A percentile compares a stretch with the other conserved stretches of the same genome.
These are phyloP conservation scores for Bombus pascuorum DNA, from an alignment of 1,140 invertebrate species.

Conservation along the genomic window DNA sequence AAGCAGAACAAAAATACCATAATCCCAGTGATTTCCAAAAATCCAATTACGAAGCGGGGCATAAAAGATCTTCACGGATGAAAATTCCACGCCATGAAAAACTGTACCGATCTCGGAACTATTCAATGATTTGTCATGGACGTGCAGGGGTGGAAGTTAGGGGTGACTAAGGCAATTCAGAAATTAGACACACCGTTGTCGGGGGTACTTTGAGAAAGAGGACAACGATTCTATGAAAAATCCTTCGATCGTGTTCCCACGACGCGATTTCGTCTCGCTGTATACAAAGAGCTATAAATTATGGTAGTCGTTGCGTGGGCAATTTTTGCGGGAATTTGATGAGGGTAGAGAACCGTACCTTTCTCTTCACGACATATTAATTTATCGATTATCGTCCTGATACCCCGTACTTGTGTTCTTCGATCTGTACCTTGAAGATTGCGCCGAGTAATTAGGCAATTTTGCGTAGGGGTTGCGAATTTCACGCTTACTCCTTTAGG, in stretches of 20 bases:
- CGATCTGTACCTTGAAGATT: background rate
- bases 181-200: conserved; percentile 59
- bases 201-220: conserved; percentile 2
- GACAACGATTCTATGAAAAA: conserved; percentile 29
- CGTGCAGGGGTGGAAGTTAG: conserved; percentile 43
- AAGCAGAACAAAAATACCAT: background rate
- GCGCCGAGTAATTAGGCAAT: background rate
- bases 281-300: conserved; percentile 60
- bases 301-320: conserved; percentile 25
- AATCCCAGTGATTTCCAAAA: background rate
- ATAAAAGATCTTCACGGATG: conserved; percentile 17
- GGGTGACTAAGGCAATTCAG: conserved; percentile 57
- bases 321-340: conserved; percentile 34
- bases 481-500: background rate
- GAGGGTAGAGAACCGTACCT: conserved; percentile 6
- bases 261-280: conserved; percentile 35
- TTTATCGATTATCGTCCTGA: conserved; percentile 34
- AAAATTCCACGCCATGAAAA: conserved; percentile 46
- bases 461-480: background rate
- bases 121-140: conserved; percentile 63
- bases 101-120: conserved; percentile 21
- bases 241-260: conserved; percentile 57
- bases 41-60: conserved; percentile 16
- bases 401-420: background rate
- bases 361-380: conserved; percentile 39